Evolutionary conservation across 30 jellyfish, hydroid and myxozoan species (phyloP).

Genomic region (Euphysa ruthae): DNA sequence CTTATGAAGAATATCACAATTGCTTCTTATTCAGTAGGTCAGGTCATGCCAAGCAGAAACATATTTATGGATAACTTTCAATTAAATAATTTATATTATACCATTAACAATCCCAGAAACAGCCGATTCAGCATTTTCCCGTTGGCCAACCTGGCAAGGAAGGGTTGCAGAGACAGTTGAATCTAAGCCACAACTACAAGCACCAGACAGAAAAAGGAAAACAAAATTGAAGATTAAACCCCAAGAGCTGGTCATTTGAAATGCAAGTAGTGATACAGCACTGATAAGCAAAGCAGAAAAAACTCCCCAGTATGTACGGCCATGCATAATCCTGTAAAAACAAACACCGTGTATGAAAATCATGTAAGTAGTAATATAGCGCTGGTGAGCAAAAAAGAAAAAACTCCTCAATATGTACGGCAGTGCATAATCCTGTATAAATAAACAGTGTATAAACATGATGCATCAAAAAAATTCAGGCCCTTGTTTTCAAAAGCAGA

Average conservation of each 20-base stretch:
- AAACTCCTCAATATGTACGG: constrained; percentile 88
- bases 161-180: constrained; percentile 89
- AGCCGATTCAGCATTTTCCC: constrained; percentile 96
- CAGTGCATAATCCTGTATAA: constrained; percentile 54
- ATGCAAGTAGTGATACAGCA: constrained; percentile 56
- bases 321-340: constrained; percentile 47
- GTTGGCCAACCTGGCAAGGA: constrained; percentile 96
- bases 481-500: constrained; percentile 73
- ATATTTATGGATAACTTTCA: too few species aligned
- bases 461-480: constrained; percentile 47
- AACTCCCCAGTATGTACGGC: constrained; percentile 93
- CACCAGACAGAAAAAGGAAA: constrained; percentile 85
- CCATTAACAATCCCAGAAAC: constrained; percentile 97
- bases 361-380: constrained; percentile 55
- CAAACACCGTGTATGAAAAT: too few species aligned
- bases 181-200: constrained; percentile 94
- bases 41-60: too few species aligned
- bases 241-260: constrained; percentile 78
- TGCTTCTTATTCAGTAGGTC: too few species aligned
- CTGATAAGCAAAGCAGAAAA: constrained; percentile 70
- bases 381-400: constrained; percentile 66
- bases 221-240: constrained; percentile 77
- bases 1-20: too few species aligned
- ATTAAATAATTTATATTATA: too few species aligned
- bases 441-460: too few species aligned